Conservation (phyloP, 2,888 invertebrate genomes). For the Schizaphis graminum region DNA sequence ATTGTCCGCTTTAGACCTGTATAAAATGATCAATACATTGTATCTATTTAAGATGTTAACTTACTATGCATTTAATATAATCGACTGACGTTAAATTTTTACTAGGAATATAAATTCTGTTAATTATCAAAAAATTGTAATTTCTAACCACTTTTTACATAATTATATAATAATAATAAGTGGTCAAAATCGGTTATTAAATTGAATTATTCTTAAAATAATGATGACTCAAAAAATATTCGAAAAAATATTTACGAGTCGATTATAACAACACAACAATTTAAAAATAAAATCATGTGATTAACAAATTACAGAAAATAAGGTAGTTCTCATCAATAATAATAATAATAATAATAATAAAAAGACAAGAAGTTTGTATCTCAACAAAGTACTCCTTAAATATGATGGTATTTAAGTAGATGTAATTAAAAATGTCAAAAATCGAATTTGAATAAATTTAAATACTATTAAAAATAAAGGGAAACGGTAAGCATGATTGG, state of each 20-base stretch:
- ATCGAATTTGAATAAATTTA: background rate
- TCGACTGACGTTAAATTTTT: background rate
- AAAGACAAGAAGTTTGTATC: background rate
- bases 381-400: background rate
- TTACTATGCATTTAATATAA: background rate
- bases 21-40: background rate
- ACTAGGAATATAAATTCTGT: background rate
- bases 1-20: background rate
- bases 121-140: background rate
- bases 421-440: background rate
- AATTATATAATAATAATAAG: background rate
- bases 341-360: background rate
- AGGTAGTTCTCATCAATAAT: background rate
- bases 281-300: background rate
- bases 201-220: background rate
- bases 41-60: background rate
- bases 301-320: background rate
- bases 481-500: background rate
- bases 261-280: background rate
- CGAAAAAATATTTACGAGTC: background rate
- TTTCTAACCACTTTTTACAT: background rate
- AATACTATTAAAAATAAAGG: background rate
- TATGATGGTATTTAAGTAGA: background rate
- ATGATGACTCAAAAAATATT: background rate
- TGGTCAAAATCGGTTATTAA: background rate